Conservation (phyloP, 2,888 invertebrate species). For the Drosophila meridiana region DNA sequence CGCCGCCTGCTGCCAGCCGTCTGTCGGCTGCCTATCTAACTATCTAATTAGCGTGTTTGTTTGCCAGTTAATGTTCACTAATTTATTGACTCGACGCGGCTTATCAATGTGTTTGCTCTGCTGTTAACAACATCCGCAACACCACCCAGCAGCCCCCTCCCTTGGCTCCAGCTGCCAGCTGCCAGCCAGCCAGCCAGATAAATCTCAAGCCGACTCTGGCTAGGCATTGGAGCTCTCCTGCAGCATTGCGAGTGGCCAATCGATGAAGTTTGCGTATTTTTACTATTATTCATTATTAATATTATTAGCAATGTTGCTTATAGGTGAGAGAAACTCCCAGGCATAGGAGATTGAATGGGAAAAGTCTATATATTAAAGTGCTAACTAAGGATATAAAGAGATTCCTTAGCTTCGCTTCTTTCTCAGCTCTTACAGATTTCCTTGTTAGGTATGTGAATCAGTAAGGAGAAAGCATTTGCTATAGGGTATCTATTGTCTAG, state of each 20-base stretch:
- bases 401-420: not conserved
- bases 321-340: not conserved
- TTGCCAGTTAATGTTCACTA: conserved; percentile 67
- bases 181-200: not conserved
- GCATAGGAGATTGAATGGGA: not conserved
- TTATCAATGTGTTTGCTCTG: conserved; percentile 68
- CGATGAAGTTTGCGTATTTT: not conserved
- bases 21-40: conserved; percentile 51
- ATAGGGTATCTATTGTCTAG: too few species aligned
- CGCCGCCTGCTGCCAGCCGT: conserved; percentile 24
- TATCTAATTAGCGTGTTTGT: conserved; percentile 71
- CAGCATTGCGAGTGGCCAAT: not conserved
- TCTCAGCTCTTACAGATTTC: not conserved
- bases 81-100: conserved; percentile 49
- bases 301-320: not conserved
- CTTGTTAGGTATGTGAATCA: not conserved
- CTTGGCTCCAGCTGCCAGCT: not conserved
- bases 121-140: conserved; percentile 70
- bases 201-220: not conserved
- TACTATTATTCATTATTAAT: not conserved
- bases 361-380: not conserved
- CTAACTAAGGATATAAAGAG: not conserved
- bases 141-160: conserved; percentile 20
- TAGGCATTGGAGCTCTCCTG: conserved; percentile 10
- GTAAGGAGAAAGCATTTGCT: not conserved